Evolutionary conservation across 2,888 invertebrate species (phyloP), one percentile per base, ranked within the genome.

Genomic region (Microplitis deprimator): DNA sequence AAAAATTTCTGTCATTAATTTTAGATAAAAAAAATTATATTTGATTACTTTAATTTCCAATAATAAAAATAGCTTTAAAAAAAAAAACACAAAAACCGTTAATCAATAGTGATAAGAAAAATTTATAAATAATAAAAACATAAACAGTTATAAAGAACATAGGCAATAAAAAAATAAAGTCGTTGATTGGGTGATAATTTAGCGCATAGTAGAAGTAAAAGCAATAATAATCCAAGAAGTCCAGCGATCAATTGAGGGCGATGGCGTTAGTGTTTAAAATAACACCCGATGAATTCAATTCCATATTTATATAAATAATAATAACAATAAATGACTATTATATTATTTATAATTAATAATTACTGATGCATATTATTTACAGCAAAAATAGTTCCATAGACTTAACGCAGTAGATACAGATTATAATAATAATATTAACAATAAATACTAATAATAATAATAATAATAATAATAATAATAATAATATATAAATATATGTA

Each of bases 301-400:
- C 61, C 62, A 62, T 40, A 62, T 38, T 8, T 59, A 16, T 40
- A 72, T 39, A 61, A 39, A 61, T 72, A 20, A 38, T 16, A 50
- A 50, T 5, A 50, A 50, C 50, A 50, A 50, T 50, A 50, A 10
- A 50, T 50, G 6, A 50, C 50, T 50, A 50, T 50, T 13, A 13
- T 7, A 40, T 62, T 29, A 65, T 20, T 29, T 72, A 40, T 39
- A 62, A 29, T 39, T 62, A 20, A 38, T 72, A 72, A 38, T 61
- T 62, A 62, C 87, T 86, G 87, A 89, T 89, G 89, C 88, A 82
- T 86, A 87, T 89, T 89, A 89, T 89, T 88, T 89, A 89, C 89
- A 89, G 89, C 89, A 84, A 86, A 50, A 84, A 88, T 86, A 88
- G 87, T 86, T 84, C 86, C 79, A 75, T 82, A 81, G 78, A 79